These are phyloP conservation scores for Dynastes maya DNA, from an alignment of 2,888 invertebrate genomes.

Conservation along the genomic window DNA sequence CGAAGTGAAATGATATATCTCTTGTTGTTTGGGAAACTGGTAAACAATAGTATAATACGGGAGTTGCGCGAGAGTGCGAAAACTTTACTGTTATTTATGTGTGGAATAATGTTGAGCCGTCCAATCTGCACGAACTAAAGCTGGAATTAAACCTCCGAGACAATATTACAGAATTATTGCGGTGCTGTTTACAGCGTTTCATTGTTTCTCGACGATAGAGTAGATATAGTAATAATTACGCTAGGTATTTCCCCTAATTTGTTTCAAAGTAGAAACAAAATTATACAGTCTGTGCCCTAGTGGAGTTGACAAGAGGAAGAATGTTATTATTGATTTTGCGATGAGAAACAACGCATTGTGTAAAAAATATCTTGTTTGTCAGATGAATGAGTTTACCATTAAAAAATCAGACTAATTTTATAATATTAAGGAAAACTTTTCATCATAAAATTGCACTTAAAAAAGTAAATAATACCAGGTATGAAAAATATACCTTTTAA, in stretches of 20 bases:
- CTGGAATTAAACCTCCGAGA: conserved; percentile 21
- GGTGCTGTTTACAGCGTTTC: conserved; percentile 6
- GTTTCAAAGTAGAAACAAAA: background rate
- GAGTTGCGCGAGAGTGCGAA: conserved; percentile 12
- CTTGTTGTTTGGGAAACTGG: conserved; percentile 4
- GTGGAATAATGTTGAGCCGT: background rate
- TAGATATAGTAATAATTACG: background rate
- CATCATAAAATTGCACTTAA: too few species aligned
- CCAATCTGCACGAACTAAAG: conserved; percentile 38
- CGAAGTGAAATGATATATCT: conserved; percentile 17
- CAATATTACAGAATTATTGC: conserved; percentile 16
- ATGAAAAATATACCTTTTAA: too few species aligned
- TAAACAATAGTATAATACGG: conserved; percentile 25
- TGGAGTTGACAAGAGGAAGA: too few species aligned
- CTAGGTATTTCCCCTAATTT: background rate
- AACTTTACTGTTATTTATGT: conserved; percentile 43
- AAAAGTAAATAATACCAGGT: too few species aligned
- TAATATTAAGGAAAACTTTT: too few species aligned
- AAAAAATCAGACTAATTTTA: too few species aligned
- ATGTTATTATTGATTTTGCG: too few species aligned
- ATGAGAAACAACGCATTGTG: too few species aligned
- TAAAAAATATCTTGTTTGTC: too few species aligned
- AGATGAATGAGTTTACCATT: too few species aligned
- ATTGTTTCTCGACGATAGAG: background rate
- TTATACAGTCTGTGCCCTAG: too few species aligned